Evolutionary conservation across 2,888 invertebrate genomes (phyloP).

Genomic region (Drosophila subsilvestris): DNA sequence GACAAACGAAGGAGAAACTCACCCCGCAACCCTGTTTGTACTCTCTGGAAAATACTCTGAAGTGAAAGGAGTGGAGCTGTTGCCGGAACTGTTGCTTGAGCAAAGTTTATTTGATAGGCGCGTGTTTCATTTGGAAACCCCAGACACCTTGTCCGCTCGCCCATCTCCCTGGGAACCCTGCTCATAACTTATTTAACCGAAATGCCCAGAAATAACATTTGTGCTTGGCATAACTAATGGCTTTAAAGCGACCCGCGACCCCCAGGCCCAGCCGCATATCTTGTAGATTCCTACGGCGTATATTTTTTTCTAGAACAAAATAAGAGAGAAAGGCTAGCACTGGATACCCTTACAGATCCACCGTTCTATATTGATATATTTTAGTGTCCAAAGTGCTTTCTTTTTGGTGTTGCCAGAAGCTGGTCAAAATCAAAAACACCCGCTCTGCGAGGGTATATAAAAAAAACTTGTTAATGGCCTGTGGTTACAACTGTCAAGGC

Average conservation of each 20-base stretch:
- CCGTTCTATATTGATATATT: too few relatives aligned
- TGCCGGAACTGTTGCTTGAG: constrained; percentile 40
- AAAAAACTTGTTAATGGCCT: constrained; percentile 46
- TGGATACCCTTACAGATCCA: too few relatives aligned
- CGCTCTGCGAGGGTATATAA: background rate
- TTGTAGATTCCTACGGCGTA: constrained; percentile 48
- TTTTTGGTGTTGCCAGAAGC: too few relatives aligned
- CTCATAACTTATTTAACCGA: constrained; percentile 64
- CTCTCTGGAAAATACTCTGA: background rate
- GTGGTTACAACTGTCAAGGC: constrained; percentile 44
- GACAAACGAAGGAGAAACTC: constrained; percentile 2
- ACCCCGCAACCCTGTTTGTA: background rate
- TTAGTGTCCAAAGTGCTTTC: too few relatives aligned
- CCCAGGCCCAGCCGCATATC: background rate
- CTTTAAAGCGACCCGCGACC: constrained; percentile 18
- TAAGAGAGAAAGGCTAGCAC: background rate
- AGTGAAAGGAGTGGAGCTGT: constrained; percentile 5
- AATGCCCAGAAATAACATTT: constrained; percentile 45
- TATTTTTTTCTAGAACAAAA: constrained; percentile 14
- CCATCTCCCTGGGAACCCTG: constrained; percentile 4
- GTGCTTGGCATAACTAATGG: constrained; percentile 41
- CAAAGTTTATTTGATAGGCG: constrained; percentile 73
- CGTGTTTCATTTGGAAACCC: constrained; percentile 48
- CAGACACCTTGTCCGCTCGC: constrained; percentile 8
- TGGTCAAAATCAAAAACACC: too few relatives aligned